Base-by-base conservation (phyloP, 2,888 invertebrate species). In the Chydorus sphaericus region DNA sequence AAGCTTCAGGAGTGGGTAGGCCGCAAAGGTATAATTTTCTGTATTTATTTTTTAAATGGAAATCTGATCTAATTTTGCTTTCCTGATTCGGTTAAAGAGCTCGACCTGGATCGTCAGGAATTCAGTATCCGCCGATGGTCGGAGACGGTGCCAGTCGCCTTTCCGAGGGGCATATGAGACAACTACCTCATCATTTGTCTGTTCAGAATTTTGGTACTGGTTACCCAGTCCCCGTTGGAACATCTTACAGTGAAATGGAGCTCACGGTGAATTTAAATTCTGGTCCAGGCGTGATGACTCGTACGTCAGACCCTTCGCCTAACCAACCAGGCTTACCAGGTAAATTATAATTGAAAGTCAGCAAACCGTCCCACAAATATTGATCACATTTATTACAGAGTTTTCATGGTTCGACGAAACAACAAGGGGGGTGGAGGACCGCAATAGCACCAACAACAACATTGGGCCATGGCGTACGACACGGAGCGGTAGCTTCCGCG, bases 141-240 rank as follows among this genome's bases (percentile, higher is more conserved):
- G 39, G 48, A 18, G 31, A 18, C 23, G 36, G 50, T 30, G n/a
- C n/a, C n/a, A 48, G 36, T 48, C 31, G 57, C 11, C 53, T 55
- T 23, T 36, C 55, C 30, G 18, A 51, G 28, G 26, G 51, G 36
- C 18, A 44, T n/a, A 23, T 30, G 30, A 26, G 29, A 31, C 28
- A 38, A 51, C 29, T 28, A 14, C 38, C 33, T 28, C 44, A 30
- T 70, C 73, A 67, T 69, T 69, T 18, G 67, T 71, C 20, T 67
- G 65, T 55, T 67, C 69, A 39, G 63, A 59, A 30, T 44, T 59
- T 10, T 66, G 68, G 57, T 62, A 66, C 6, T 56, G 68, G 54
- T 53, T 68, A 48, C 64, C 59, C 59, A 8, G 44, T 58, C 4
- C 59, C 59, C 11, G 58, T 59, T 10, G 59, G 57, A 7, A 55